A percentile compares a stretch with the other conserved stretches of the same genome.
Evolutionary conservation across 2,797 vertebrate genomes (phyloP).

Genomic region (Heliangelus exortis): DNA sequence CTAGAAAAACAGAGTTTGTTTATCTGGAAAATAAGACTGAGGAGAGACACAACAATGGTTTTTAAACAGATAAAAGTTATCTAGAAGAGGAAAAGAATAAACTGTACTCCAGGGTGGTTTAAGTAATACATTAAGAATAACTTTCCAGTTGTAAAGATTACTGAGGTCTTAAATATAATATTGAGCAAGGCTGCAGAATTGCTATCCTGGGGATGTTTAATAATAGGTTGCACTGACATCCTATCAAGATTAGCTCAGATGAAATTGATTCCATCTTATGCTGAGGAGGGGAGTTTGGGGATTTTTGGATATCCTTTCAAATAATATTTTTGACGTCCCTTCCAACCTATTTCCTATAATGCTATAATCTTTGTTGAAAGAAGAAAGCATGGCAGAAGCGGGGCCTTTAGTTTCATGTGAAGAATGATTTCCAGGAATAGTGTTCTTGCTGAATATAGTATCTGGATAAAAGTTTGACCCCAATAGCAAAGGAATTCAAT

Average conservation of each 20-base stretch:
- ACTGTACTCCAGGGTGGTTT: neutral
- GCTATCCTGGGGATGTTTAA: neutral
- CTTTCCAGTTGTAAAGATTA: neutral
- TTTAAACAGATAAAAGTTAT: neutral
- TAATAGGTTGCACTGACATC: neutral
- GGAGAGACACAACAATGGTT: neutral
- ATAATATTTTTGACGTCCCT: neutral
- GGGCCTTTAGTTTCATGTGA: accelerated
- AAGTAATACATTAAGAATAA: neutral
- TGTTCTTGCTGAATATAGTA: neutral
- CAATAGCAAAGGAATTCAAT: neutral
- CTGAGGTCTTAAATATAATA: neutral
- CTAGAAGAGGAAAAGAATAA: neutral
- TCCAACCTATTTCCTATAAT: neutral
- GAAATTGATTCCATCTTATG: neutral
- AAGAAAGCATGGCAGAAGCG: neutral
- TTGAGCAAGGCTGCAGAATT: neutral
- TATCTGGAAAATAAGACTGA: neutral
- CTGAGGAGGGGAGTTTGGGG: neutral
- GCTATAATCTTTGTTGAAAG: neutral
- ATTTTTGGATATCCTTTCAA: neutral
- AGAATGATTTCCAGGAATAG: neutral
- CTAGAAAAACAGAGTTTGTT: neutral
- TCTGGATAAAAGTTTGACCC: neutral
- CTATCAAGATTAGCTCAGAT: neutral